Conservation (phyloP, 2,888 invertebrate genomes). For the Hofmannophila pseudospretella region DNA sequence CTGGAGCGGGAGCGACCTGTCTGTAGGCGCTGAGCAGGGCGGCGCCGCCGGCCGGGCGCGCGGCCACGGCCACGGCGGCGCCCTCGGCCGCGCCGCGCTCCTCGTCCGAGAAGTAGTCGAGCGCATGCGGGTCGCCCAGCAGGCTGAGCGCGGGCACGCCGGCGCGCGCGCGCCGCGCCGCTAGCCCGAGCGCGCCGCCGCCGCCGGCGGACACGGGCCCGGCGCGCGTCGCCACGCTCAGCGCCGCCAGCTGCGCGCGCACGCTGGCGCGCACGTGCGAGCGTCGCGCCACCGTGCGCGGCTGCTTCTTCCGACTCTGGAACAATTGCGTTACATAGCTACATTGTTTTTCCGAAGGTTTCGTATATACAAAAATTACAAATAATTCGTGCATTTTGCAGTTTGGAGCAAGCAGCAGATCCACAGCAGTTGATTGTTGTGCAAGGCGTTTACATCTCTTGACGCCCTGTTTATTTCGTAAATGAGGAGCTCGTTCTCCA, state of each 20-base stretch:
- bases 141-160: slow-evolving; percentile 58
- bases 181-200: slow-evolving; percentile 17
- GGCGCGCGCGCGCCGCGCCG: slow-evolving; percentile 28
- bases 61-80: slow-evolving; percentile 32
- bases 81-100: slow-evolving; percentile 39
- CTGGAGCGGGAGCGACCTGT: slow-evolving; percentile 44
- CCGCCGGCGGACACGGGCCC: slow-evolving; percentile 1
- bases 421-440: too few relatives aligned
- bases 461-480: too few relatives aligned
- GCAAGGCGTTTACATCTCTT: too few relatives aligned
- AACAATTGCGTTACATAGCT: too few relatives aligned
- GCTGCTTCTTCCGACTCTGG: slow-evolving; percentile 40
- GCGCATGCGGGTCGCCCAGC: slow-evolving; percentile 81
- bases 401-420: too few relatives aligned
- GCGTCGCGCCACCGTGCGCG: slow-evolving; percentile 64
- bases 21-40: slow-evolving; percentile 58
- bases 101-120: slow-evolving; percentile 83
- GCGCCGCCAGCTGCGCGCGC: slow-evolving; percentile 38
- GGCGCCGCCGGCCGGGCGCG: slow-evolving; percentile 60
- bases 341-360: too few relatives aligned
- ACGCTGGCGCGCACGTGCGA: slow-evolving; percentile 57
- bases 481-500: too few relatives aligned
- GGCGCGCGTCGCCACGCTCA: slow-evolving; percentile 3
- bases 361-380: too few relatives aligned
- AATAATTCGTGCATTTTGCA: too few relatives aligned